Conservation (phyloP, 2,113 vertebrate species). For the Microcebus griseorufus region DNA sequence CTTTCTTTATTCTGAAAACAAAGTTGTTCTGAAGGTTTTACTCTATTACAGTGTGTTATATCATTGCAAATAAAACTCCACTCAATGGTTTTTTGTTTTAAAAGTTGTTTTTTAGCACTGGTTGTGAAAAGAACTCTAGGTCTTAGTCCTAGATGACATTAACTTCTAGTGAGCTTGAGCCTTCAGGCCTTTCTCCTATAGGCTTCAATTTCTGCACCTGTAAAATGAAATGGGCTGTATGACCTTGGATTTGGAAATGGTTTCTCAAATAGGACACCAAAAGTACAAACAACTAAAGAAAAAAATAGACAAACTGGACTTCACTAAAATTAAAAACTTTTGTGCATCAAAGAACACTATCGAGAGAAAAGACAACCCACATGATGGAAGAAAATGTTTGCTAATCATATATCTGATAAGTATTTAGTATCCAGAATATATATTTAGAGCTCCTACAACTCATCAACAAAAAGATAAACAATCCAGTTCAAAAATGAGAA, state of each 20-base stretch:
- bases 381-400: slow-evolving; percentile 1
- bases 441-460: neutral
- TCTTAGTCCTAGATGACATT: neutral
- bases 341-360: neutral
- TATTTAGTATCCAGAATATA: neutral
- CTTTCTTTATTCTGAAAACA: neutral
- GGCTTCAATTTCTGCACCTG: neutral
- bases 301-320: neutral
- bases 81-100: neutral
- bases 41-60: neutral
- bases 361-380: neutral
- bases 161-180: neutral
- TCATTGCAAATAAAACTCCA: neutral
- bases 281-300: neutral
- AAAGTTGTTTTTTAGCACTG: neutral
- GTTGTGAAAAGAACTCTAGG: neutral
- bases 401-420: neutral
- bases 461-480: neutral
- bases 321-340: neutral
- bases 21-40: neutral
- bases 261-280: slow-evolving; percentile 21
- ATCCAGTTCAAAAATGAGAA: neutral
- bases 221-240: slow-evolving; percentile 22
- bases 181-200: neutral
- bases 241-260: neutral